phyloP scores from a whole-genome alignment of 1,140 invertebrate species.

The Aphelenchoides besseyi region DNA sequence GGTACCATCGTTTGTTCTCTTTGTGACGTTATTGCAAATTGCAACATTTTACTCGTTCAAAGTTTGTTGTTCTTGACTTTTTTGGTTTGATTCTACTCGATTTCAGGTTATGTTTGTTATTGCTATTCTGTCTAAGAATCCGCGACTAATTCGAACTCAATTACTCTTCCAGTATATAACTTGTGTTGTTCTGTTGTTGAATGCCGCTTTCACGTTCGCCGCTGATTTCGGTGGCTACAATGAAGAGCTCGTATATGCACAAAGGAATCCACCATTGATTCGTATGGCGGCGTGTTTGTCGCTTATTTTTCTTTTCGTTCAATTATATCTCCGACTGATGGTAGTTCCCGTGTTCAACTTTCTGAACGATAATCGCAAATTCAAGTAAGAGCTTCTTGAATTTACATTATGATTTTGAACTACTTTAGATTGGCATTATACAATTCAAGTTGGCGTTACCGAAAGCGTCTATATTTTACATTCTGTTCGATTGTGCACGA shows the following conservation, averaged over 20 bases:
- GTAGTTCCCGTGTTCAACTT: slow-evolving; percentile 60
- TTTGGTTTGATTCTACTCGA: slow-evolving; percentile 18
- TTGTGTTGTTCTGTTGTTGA: slow-evolving; percentile 57
- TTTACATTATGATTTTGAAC: slow-evolving; percentile 18
- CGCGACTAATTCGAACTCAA: slow-evolving; percentile 52
- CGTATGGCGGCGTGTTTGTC: slow-evolving; percentile 55
- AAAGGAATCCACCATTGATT: slow-evolving; percentile 53
- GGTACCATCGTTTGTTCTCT: slow-evolving; percentile 45
- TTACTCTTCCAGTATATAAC: slow-evolving; percentile 59
- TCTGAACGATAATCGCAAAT: slow-evolving; percentile 52
- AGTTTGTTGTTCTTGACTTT: slow-evolving; percentile 28
- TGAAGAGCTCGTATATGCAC: slow-evolving; percentile 50
- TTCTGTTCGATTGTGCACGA: slow-evolving; percentile 52
- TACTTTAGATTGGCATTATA: slow-evolving; percentile 51
- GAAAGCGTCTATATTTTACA: slow-evolving; percentile 59
- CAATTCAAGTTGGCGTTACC: slow-evolving; percentile 57
- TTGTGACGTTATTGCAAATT: slow-evolving; percentile 47
- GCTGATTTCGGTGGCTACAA: slow-evolving; percentile 61
- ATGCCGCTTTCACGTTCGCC: slow-evolving; percentile 56
- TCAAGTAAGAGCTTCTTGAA: slow-evolving; percentile 40
- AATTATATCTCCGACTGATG: slow-evolving; percentile 57
- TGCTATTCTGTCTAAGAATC: slow-evolving; percentile 40
- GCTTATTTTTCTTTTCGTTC: slow-evolving; percentile 52
- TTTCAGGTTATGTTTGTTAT: slow-evolving; percentile 56
- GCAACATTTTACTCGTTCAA: slow-evolving; percentile 55